phyloP scores from a whole-genome alignment of 2,113 vertebrate genomes.

The Nanorana parkeri region DNA sequence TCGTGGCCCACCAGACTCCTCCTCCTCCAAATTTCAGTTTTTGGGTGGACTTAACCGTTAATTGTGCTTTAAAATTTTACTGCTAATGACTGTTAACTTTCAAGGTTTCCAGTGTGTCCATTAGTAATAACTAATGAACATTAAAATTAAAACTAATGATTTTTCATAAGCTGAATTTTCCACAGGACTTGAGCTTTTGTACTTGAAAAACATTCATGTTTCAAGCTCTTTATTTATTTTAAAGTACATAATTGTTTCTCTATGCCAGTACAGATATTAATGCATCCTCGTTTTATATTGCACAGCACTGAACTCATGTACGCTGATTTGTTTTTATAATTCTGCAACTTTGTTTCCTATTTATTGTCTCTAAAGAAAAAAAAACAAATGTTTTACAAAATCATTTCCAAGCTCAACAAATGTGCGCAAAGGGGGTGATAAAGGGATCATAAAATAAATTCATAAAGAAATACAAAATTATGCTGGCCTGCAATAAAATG shows the following conservation, averaged over 20 bases:
- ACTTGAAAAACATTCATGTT: background rate
- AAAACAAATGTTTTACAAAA: conserved; percentile 35
- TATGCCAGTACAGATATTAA: conserved; percentile 22
- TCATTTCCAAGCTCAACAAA: conserved; percentile 40
- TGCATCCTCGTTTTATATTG: background rate
- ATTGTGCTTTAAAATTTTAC: background rate
- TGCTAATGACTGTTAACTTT: background rate
- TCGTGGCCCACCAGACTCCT: too few relatives aligned
- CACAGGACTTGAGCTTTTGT: background rate
- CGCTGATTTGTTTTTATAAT: conserved; percentile 25
- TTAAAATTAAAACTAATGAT: too few relatives aligned
- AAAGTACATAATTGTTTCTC: background rate
- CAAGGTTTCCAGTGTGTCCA: background rate
- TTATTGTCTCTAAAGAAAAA: conserved; percentile 20
- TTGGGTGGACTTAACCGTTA: background rate
- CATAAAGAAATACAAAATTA: conserved; percentile 44
- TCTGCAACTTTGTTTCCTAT: conserved; percentile 17
- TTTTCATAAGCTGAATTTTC: background rate
- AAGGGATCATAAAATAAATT: conserved; percentile 37
- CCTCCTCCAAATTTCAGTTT: too few relatives aligned
- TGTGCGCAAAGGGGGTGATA: conserved; percentile 42
- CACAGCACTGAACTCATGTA: background rate
- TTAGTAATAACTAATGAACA: too few relatives aligned
- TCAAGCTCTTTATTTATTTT: background rate
- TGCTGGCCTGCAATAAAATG: conserved; percentile 47